Conservation (phyloP, 2,797 vertebrate species). For the Psittacula echo region DNA sequence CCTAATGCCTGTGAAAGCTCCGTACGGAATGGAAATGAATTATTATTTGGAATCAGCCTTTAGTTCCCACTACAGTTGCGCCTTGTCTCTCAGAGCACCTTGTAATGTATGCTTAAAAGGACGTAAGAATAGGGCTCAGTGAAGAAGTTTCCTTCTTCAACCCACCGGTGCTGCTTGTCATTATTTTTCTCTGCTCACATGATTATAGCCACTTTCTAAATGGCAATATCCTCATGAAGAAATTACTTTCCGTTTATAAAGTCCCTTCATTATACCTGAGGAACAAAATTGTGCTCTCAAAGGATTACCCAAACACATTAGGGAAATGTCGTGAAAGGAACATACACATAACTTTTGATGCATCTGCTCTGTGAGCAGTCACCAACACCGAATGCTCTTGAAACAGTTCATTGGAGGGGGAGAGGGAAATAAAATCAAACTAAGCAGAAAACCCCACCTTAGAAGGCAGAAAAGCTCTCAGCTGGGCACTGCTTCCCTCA, state of each 20-base stretch:
- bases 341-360: neutral
- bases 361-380: neutral
- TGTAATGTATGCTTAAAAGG: neutral
- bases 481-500: neutral
- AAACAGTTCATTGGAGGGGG: neutral
- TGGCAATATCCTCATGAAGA: neutral
- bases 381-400: neutral
- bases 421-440: neutral
- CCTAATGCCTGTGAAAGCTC: neutral
- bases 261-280: neutral
- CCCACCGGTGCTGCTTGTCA: neutral
- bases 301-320: neutral
- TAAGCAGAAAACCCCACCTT: neutral
- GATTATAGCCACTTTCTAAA: neutral
- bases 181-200: neutral
- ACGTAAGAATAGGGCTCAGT: neutral
- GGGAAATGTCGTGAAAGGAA: neutral
- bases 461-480: neutral
- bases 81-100: neutral
- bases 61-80: neutral
- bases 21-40: neutral
- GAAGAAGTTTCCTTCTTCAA: neutral
- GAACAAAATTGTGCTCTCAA: neutral
- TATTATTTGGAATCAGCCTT: neutral
- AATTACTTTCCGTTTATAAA: neutral